These are phyloP conservation scores for Drosophila neonasuta DNA, from an alignment of 2,888 invertebrate species.

Conservation along the genomic window DNA sequence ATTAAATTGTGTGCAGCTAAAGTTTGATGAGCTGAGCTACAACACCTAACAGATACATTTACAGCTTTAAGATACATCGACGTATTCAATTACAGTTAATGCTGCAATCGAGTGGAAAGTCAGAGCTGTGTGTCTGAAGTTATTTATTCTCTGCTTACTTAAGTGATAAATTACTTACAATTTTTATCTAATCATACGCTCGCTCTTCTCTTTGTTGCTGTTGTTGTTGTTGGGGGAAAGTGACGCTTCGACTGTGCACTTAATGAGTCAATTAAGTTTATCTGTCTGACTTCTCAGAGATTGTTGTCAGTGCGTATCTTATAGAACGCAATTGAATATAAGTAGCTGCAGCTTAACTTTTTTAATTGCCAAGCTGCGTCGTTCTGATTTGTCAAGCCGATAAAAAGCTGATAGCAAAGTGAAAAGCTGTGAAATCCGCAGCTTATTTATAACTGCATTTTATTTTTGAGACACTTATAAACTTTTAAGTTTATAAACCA, in stretches of 20 bases:
- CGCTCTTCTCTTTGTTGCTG: conserved; percentile 9
- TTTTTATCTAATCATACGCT: conserved; percentile 63
- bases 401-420: conserved; percentile 26
- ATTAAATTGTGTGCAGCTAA: conserved; percentile 24
- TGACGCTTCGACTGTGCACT: conserved; percentile 47
- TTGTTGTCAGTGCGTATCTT: conserved; percentile 11
- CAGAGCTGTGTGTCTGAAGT: conserved; percentile 5
- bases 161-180: conserved; percentile 61
- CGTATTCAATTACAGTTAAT: conserved; percentile 14
- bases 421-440: conserved; percentile 7
- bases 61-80: conserved; percentile 9
- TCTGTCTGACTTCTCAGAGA: conserved; percentile 34
- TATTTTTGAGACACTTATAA: conserved; percentile 4
- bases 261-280: conserved; percentile 68
- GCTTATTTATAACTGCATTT: conserved; percentile 4
- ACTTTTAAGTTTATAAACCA: background rate
- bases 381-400: conserved; percentile 10
- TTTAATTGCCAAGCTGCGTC: conserved; percentile 29
- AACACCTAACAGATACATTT: background rate
- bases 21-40: conserved; percentile 11
- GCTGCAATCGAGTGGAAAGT: conserved; percentile 14
- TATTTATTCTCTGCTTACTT: conserved; percentile 36
- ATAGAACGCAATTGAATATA: conserved; percentile 51
- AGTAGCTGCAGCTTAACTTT: conserved; percentile 28
- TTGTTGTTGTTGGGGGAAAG: conserved; percentile 22